Evolutionary conservation across 2,113 vertebrate species (phyloP).

Genomic region (Dicerorhinus sumatrensis): DNA sequence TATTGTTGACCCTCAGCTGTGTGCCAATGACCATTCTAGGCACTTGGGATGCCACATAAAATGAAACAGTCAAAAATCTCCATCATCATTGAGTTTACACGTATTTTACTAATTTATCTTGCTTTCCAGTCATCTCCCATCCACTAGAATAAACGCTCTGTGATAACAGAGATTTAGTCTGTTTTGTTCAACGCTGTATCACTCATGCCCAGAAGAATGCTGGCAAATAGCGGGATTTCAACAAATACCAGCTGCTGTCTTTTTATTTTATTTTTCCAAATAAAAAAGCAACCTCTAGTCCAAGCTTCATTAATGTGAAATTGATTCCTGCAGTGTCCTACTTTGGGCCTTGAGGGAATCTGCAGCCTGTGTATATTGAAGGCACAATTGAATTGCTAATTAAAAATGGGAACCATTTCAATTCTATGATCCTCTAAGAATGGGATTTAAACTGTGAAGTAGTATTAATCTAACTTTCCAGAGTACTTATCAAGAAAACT

Average conservation of each 20-base stretch:
- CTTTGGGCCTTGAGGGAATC: slow-evolving; percentile 4
- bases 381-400: slow-evolving; percentile 60
- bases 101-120: background rate
- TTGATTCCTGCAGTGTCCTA: background rate
- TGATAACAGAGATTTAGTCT: background rate
- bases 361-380: slow-evolving; percentile 29
- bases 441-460: slow-evolving; percentile 64
- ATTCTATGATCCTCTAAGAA: slow-evolving; percentile 49
- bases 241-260: background rate
- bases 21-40: background rate
- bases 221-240: background rate
- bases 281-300: background rate
- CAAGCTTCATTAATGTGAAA: slow-evolving; percentile 5
- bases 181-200: background rate
- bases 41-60: background rate
- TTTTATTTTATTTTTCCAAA: background rate
- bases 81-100: background rate
- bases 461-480: slow-evolving; percentile 34
- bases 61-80: background rate
- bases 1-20: background rate
- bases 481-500: slow-evolving; percentile 35
- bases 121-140: background rate
- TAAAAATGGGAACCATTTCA: slow-evolving; percentile 60
- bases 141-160: background rate
- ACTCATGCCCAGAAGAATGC: background rate